Conservation (phyloP, 1,140 invertebrate species). For the Phymorhynchus buccinoides region DNA sequence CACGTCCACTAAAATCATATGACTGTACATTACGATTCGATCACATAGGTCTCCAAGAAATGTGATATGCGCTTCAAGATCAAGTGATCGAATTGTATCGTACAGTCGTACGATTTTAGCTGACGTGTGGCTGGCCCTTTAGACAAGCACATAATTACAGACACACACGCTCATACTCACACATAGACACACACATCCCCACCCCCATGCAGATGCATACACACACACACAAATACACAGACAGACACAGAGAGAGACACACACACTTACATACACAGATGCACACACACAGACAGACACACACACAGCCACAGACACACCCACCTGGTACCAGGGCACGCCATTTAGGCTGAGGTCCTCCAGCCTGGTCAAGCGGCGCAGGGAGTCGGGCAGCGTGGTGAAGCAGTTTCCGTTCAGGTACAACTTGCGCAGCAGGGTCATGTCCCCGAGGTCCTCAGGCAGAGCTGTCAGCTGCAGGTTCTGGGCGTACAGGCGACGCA, state of each 20-base stretch:
- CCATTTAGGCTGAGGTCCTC: slow-evolving; percentile 60
- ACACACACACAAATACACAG: slow-evolving; percentile 10
- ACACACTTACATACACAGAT: background rate
- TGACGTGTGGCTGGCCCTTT: too few relatives aligned
- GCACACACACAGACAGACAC: slow-evolving; percentile 4
- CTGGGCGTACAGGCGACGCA: slow-evolving; percentile 53
- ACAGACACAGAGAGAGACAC: background rate
- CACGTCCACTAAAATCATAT: too few relatives aligned
- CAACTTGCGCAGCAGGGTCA: slow-evolving; percentile 51
- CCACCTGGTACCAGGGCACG: slow-evolving; percentile 50
- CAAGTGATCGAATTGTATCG: too few relatives aligned
- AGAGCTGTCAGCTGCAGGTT: slow-evolving; percentile 53
- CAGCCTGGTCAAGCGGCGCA: slow-evolving; percentile 59
- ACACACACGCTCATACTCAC: background rate
- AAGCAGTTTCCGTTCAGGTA: slow-evolving; percentile 62
- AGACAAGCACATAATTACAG: background rate
- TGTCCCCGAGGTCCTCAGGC: slow-evolving; percentile 61
- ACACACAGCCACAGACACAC: background rate
- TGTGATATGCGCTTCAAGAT: too few relatives aligned
- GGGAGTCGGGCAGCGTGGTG: slow-evolving; percentile 56
- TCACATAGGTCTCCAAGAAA: too few relatives aligned
- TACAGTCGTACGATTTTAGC: too few relatives aligned
- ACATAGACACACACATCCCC: background rate
- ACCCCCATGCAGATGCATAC: background rate
- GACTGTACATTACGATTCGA: too few relatives aligned